These are phyloP conservation scores for Campylomormyrus tamandua DNA, from an alignment of 2,113 vertebrate species.

Conservation along the genomic window DNA sequence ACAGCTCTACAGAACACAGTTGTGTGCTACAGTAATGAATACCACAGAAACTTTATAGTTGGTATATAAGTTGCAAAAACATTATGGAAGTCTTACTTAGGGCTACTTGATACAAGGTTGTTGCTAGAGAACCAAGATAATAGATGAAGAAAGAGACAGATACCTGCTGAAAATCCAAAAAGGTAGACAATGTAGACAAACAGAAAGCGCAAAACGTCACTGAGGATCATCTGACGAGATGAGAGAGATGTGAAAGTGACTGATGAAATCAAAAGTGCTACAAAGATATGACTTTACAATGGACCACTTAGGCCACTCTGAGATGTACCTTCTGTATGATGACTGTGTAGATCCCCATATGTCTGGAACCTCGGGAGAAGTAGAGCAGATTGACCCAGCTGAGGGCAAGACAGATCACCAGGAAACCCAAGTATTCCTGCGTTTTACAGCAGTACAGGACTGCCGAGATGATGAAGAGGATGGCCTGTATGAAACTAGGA, in stretches of 20 bases:
- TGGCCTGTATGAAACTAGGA: slow-evolving; percentile 71
- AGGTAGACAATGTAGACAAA: slow-evolving; percentile 88
- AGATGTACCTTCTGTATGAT: slow-evolving; percentile 87
- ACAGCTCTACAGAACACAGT: background rate
- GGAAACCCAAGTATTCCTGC: slow-evolving; percentile 65
- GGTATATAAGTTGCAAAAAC: background rate
- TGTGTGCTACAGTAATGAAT: background rate
- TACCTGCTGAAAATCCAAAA: slow-evolving; percentile 90
- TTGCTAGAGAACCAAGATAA: background rate
- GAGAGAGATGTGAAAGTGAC: background rate
- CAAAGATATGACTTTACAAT: background rate
- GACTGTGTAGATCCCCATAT: slow-evolving; percentile 88
- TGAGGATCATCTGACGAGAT: slow-evolving; percentile 74
- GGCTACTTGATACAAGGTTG: background rate
- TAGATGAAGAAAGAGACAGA: background rate
- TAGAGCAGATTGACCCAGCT: slow-evolving; percentile 89
- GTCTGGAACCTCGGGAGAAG: slow-evolving; percentile 73
- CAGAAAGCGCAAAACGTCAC: slow-evolving; percentile 85
- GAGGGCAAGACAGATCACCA: slow-evolving; percentile 77
- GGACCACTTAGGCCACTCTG: background rate
- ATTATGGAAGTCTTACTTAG: background rate
- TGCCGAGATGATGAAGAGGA: slow-evolving; percentile 60
- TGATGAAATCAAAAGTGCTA: background rate
- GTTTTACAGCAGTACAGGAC: slow-evolving; percentile 51
- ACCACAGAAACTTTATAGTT: background rate